Conservation (phyloP, 92 coral and sea anemone species). For the Zoanthus sansibaricus region DNA sequence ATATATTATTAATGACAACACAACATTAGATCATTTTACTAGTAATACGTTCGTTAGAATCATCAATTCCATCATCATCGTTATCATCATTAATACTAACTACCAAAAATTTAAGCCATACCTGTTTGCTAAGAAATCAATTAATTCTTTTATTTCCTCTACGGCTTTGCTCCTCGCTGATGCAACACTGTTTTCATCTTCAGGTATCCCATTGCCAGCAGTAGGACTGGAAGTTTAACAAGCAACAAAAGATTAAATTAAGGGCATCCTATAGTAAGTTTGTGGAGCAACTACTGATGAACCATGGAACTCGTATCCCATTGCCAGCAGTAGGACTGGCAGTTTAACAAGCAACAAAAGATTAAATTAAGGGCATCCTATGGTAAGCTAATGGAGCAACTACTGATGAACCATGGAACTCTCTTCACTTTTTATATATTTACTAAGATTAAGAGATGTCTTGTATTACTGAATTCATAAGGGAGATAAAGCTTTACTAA, state of each 20-base stretch:
- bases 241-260: not conserved
- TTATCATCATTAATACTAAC: too few species aligned
- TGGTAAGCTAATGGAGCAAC: too few species aligned
- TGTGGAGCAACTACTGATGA: too few species aligned
- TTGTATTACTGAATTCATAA: not conserved
- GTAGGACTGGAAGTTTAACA: constrained; percentile 54
- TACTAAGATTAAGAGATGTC: not conserved
- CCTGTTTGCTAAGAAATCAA: constrained; percentile 92
- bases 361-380: too few species aligned
- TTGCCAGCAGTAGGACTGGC: constrained; percentile 85
- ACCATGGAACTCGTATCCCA: constrained; percentile 18
- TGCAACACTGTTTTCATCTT: constrained; percentile 37
- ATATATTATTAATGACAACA: not conserved
- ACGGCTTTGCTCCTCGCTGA: constrained; percentile 20
- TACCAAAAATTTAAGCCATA: constrained; percentile 5
- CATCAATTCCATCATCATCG: too few species aligned
- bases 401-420: too few species aligned
- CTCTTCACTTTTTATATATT: too few species aligned
- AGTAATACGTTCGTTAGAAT: not conserved
- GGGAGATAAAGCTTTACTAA: not conserved
- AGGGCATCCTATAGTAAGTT: too few species aligned
- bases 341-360: not conserved
- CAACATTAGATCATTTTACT: not conserved
- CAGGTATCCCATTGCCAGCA: constrained; percentile 80
- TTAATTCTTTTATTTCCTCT: constrained; percentile 80